These are phyloP conservation scores for Genyomyrus donnyi DNA, from an alignment of 2,113 vertebrate genomes.

Conservation along the genomic window DNA sequence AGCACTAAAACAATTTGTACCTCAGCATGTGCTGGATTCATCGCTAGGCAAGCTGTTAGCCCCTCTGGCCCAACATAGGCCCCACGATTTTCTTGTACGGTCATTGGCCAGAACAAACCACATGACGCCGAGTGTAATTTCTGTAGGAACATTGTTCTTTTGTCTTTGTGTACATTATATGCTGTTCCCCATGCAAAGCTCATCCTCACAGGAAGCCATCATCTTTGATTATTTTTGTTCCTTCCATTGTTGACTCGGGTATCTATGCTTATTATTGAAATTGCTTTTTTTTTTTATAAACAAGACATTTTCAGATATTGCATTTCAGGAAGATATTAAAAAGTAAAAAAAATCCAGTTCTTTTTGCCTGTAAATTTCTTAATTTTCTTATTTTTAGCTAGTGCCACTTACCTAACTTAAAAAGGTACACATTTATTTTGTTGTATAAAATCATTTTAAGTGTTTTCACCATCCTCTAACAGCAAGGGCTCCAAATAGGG, in stretches of 20 bases:
- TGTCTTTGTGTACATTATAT: background rate
- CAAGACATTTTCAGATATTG: background rate
- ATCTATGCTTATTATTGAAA: background rate
- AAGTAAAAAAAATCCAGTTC: background rate
- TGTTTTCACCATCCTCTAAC: background rate
- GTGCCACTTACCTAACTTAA: background rate
- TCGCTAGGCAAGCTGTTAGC: constrained; percentile 7
- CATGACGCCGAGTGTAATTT: background rate
- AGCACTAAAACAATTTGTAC: constrained; percentile 16
- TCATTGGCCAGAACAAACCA: background rate
- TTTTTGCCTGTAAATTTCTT: background rate
- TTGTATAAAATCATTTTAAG: background rate
- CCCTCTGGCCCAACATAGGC: constrained; percentile 10
- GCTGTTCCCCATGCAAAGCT: background rate
- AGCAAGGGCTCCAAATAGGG: background rate
- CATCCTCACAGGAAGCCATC: background rate
- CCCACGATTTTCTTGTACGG: background rate
- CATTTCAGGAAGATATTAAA: background rate
- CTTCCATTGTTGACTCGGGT: background rate
- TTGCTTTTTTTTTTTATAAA: background rate
- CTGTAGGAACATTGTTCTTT: background rate
- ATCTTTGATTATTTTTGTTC: background rate
- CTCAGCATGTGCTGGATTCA: constrained; percentile 19
- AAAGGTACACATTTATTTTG: background rate
- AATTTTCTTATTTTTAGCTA: background rate